Conservation (phyloP, 2,113 vertebrate species). For the Cavia porcellus region DNA sequence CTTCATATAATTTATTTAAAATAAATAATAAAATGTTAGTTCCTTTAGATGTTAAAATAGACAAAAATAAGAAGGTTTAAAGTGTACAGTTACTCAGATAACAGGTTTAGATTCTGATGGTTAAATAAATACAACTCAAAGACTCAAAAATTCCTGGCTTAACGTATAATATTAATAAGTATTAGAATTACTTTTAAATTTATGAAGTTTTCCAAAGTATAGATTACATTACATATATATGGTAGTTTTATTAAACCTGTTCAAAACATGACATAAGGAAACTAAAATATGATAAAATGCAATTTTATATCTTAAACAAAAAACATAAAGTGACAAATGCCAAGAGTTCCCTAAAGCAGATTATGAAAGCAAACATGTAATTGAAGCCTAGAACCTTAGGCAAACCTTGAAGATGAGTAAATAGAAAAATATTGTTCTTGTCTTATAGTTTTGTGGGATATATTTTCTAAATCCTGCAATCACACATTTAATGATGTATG, state of each 20-base stretch:
- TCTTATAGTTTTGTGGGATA: neutral
- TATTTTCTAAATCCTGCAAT: neutral
- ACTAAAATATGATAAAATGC: neutral
- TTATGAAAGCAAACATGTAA: neutral
- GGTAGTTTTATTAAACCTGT: neutral
- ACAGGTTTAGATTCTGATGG: neutral
- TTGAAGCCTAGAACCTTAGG: neutral
- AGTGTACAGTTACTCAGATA: neutral
- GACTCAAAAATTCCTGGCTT: neutral
- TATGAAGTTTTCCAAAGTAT: neutral
- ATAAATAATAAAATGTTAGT: neutral
- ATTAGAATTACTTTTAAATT: neutral
- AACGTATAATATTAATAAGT: neutral
- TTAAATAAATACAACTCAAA: neutral
- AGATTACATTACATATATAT: neutral
- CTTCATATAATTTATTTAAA: conserved; percentile 1
- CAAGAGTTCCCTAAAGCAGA: neutral
- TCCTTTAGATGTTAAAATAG: neutral
- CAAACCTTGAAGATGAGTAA: neutral
- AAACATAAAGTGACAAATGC: neutral
- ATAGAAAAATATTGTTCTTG: neutral
- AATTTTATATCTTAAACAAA: neutral
- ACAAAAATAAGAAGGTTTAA: neutral
- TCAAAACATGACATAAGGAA: neutral
- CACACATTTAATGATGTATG: neutral